These are phyloP conservation scores for Poeciliopsis turneri DNA, from an alignment of 2,797 vertebrate genomes.

Conservation along the genomic window DNA sequence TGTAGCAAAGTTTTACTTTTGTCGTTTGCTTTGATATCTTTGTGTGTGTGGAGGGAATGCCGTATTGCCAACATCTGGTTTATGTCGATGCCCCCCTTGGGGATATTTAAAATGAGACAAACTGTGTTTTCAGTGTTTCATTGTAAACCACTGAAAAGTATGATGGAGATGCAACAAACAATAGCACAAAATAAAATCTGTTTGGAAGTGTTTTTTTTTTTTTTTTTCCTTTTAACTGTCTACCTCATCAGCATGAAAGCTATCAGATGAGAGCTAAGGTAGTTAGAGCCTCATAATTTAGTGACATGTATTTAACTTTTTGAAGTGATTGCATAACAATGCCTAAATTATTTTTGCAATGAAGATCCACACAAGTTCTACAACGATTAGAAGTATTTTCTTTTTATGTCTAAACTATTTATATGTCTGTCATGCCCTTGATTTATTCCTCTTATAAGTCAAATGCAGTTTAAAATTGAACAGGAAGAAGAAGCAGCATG, in stretches of 20 bases:
- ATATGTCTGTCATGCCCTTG: not conserved
- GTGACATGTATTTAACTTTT: not conserved
- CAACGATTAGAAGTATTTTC: not conserved
- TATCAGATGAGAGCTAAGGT: not conserved
- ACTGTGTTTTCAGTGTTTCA: not conserved
- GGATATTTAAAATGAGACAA: too few species aligned
- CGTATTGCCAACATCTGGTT: too few species aligned
- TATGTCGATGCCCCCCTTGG: too few species aligned
- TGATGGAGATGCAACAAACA: too few species aligned
- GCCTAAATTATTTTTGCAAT: not conserved
- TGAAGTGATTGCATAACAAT: not conserved
- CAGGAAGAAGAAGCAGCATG: slow-evolving; percentile 31
- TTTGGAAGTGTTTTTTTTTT: not conserved
- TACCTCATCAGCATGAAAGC: not conserved
- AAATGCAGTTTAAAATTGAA: slow-evolving; percentile 25
- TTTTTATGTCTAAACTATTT: not conserved
- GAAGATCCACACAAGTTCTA: not conserved
- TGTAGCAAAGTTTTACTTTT: too few species aligned
- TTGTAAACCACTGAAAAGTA: not conserved
- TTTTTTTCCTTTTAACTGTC: not conserved
- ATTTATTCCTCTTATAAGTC: slow-evolving; percentile 16
- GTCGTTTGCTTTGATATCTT: too few species aligned
- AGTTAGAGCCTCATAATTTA: not conserved
- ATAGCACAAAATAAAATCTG: too few species aligned
- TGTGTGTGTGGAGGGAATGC: too few species aligned